Base-by-base conservation (phyloP, 2,797 vertebrate species). In the Scleropages formosus region DNA sequence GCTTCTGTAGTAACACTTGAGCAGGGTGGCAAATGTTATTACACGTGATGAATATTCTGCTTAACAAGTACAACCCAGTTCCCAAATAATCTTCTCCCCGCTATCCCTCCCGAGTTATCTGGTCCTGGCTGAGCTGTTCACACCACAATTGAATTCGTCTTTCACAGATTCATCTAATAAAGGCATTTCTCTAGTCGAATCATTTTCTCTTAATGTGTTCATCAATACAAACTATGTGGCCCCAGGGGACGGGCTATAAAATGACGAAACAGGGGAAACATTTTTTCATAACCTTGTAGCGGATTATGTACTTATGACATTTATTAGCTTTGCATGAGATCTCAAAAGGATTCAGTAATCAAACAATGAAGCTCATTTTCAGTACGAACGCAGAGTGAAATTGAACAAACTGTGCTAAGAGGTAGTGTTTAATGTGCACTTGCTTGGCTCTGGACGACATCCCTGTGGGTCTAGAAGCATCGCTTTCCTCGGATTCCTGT, bases 121-220 rank as follows among this genome's bases (percentile, higher is more conserved):
- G 78, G 77, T 63, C 79, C 82, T 78, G 80, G 83, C 75, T 80
- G 73, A 72, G 83, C 87, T 87, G 84, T 89, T 90, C 84, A 89
- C 87, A 89, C 90, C 87, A 80, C 88, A 89, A 87, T 88, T 89
- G 84, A 90, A 90, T 91, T 90, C 86, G 90, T 91, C 87, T 83
- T 89, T 92, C 89, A 91, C 76, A 31, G 83, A 82, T 85, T 89
- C 85, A 89, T 89, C 88, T 88, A 91, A 90, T 86, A 85, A 82
- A 85, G 73, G 81, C 80, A 82, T 86, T 85, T 88, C 88, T 88
- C 81, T 81, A 84, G 88, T 92, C 88, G 87, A 85, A 92, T 90
- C 88, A 86, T 78, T 80, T 80, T 79, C 82, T 83, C 88, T 88
- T 91, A 88, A 93, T 93, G 90, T 80, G 84, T 86, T 91, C 88